A percentile compares a stretch with the other conserved stretches of the same genome.
These are phyloP conservation scores for Drosophila falleni DNA, from an alignment of 2,888 invertebrate genomes.

Conservation along the genomic window DNA sequence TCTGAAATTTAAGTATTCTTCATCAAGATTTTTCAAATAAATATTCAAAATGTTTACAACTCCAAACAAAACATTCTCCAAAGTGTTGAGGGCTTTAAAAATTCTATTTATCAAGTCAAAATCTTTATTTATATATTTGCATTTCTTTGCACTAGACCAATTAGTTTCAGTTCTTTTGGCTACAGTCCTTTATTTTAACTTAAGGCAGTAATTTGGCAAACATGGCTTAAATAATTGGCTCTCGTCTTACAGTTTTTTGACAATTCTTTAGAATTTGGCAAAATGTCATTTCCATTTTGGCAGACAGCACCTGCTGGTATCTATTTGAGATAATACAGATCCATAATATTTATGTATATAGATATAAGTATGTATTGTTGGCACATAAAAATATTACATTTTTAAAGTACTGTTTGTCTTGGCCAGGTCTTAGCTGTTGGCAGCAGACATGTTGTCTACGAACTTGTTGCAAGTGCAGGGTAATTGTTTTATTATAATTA, in stretches of 20 bases:
- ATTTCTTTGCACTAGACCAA: not conserved
- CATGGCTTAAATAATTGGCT: conserved; percentile 32
- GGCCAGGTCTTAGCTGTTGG: conserved; percentile 19
- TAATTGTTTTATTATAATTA: conserved; percentile 5
- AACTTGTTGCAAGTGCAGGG: conserved; percentile 49
- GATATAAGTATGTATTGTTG: not conserved
- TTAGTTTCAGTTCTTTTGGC: not conserved
- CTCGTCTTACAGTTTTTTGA: conserved; percentile 47
- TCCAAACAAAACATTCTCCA: too few relatives aligned
- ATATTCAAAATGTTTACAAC: too few relatives aligned
- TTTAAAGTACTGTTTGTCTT: conserved; percentile 28
- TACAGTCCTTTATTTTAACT: conserved; percentile 23
- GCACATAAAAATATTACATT: conserved; percentile 6
- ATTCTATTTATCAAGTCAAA: not conserved
- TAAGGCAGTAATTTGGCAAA: conserved; percentile 35
- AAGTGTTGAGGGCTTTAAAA: not conserved
- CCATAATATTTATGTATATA: not conserved
- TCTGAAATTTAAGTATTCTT: not conserved
- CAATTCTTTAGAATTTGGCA: conserved; percentile 43
- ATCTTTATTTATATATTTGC: not conserved
- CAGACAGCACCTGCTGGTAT: conserved; percentile 23
- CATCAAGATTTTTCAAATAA: too few relatives aligned
- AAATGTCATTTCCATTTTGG: conserved; percentile 43
- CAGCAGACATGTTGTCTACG: conserved; percentile 33
- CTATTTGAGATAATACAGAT: conserved; percentile 10